Base-by-base conservation (phyloP, 53 echinoderm and acorn worm genomes). In the Patiria pectinifera region DNA sequence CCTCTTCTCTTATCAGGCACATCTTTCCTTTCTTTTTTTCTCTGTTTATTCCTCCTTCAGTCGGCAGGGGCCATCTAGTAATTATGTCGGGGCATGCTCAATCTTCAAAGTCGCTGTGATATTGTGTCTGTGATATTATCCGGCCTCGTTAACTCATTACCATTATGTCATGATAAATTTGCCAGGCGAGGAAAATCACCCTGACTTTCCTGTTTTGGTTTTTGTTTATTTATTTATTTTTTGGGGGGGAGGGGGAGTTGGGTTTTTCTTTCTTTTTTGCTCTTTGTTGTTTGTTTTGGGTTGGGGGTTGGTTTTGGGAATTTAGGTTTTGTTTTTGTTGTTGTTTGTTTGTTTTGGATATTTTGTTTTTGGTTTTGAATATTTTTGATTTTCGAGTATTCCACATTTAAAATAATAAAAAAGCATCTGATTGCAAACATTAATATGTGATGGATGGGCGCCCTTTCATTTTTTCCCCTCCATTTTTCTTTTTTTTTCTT, bases 1-100 rank as follows among this genome's bases (percentile, higher is more conserved):
- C 16, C 84, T 43, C 84, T 62, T 81, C 80, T 47, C 45, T 86
- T 88, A 61, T 35, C 78, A 61, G 76, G 59, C 61, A 59, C 62
- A 60, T 60, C 24, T 16, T 24, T 9, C 4, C 2, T 74, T 24
- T 72, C 4, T n/a, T 74, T 24, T 72, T 23, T 43, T 60, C 60
- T n/a, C 87, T 76, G 48, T 23, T 9, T 53, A 53, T 53, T 53
- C 53, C 5, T 53, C 8, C 53, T 53, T 53, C 53, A 8, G 53
- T 8, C 15, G 11, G 11, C 18, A 25, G 21, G 16, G 19, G n/a
- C 69, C 11, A 12, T 49, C 59, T 35, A 62, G 62, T 84, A 84
- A 69, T 47, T 45, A 46, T 21, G 18, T 16, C 26, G 14, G 15
- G 18, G 83, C 48, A 46, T 69, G 69, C 70, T 43, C 84, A 69